Base-by-base conservation (phyloP, 2,888 invertebrate genomes). In the Lasioglossum calceatum region DNA sequence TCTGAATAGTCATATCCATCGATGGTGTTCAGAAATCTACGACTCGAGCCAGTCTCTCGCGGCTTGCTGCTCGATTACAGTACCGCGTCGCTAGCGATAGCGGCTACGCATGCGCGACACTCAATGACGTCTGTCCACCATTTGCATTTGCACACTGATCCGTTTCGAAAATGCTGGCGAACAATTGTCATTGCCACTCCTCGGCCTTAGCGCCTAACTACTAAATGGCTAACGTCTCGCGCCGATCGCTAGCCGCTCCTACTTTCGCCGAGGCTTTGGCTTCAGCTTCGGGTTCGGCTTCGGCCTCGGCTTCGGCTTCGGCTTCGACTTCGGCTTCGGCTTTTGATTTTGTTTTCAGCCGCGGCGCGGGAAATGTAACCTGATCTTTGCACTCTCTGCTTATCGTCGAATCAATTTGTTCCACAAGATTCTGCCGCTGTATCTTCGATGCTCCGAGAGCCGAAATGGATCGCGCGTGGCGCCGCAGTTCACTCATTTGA, bases 61-160 rank as follows among this genome's bases (percentile, higher is more conserved):
- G 50, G 12, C 27, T 23, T 44, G 77, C 47, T 14, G 32, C 72
- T 19, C 74, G 39, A 76, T 44, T 67, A 71, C 54, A 73, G 50
- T 73, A 75, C 80, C 58, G 27, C 8, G n/a, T 14, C 14, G 12
- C 14, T 36, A 12, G 61, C 71, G 73, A 64, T 76, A 82, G 73
- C 77, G n/a, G 32, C 4, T 32, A 27, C 77, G 87, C 87, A 87
- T 87, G 87, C 87, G 87, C 79, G 10, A 3, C 19, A 14, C 44
- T 58, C 77, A n/a, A 71, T 84, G 87, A 84, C 87, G 82, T 78
- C 71, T n/a, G 12, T n/a, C 19, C 42, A 50, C 14, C 14, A 54
- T 23, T 54, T 54, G 50, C 74, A 87, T 82, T 84, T 77, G 44
- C 81, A 79, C 79, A 47, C 16, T 7, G 39, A 67, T 58, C 16